Conservation (phyloP, 2,797 vertebrate species). For the Channa striata region DNA sequence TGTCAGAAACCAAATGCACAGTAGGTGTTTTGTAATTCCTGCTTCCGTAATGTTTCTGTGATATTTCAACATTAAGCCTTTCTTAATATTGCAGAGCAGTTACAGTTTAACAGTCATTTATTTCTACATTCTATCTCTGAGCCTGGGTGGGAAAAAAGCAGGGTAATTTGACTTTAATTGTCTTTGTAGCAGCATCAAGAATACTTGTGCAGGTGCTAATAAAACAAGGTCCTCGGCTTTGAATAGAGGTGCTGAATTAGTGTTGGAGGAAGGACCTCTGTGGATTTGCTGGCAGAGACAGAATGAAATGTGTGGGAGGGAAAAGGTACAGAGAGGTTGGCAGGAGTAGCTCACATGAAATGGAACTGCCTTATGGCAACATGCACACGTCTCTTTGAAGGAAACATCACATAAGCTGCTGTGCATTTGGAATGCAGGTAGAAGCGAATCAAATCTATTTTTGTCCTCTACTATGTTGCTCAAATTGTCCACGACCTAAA, state of each 20-base stretch:
- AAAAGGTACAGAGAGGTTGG: conserved; percentile 19
- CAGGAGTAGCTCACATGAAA: conserved; percentile 39
- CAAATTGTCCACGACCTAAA: neutral
- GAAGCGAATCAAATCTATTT: neutral
- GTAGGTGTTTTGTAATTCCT: neutral
- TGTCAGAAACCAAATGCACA: conserved; percentile 7
- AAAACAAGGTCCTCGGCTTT: conserved; percentile 55
- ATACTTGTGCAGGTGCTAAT: conserved; percentile 64
- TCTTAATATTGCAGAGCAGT: conserved; percentile 8
- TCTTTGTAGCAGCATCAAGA: conserved; percentile 44
- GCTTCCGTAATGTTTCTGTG: neutral
- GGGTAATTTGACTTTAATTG: conserved; percentile 51
- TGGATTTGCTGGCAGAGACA: conserved; percentile 52
- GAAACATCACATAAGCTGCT: conserved; percentile 17
- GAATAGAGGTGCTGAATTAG: conserved; percentile 57
- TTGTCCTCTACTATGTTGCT: neutral
- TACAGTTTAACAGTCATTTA: conserved; percentile 8
- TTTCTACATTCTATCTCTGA: conserved; percentile 14
- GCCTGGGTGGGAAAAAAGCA: neutral
- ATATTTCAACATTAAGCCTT: conserved; percentile 5
- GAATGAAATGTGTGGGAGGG: conserved; percentile 53
- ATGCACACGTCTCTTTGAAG: conserved; percentile 19
- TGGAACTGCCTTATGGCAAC: conserved; percentile 21
- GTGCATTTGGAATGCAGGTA: conserved; percentile 7
- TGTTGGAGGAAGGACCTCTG: conserved; percentile 48